These are phyloP conservation scores for Periophthalmodon schlosseri DNA, from an alignment of 2,113 vertebrate genomes.

Conservation along the genomic window DNA sequence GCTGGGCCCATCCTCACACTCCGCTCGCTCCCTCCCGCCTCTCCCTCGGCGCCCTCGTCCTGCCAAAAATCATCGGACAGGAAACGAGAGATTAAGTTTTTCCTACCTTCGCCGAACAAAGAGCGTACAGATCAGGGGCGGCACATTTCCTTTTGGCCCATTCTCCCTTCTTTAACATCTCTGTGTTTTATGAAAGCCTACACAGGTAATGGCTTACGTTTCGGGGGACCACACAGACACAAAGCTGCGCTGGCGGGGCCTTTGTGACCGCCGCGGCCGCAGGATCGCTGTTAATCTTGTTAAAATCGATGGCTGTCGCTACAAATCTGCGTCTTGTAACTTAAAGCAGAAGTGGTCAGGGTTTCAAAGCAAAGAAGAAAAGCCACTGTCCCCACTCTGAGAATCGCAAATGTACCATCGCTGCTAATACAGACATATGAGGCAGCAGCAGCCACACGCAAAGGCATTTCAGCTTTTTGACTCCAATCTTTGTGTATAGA, in stretches of 20 bases:
- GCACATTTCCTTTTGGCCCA: constrained; percentile 36
- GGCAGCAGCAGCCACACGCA: background rate
- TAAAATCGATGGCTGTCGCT: constrained; percentile 56
- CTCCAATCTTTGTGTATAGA: background rate
- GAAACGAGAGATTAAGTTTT: constrained; percentile 97
- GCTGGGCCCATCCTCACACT: constrained; percentile 46
- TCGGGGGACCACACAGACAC: constrained; percentile 58
- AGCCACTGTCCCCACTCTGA: constrained; percentile 1
- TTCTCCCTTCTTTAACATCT: constrained; percentile 32
- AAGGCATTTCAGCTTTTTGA: background rate
- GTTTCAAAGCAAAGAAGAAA: constrained; percentile 24
- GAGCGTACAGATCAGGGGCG: constrained; percentile 84
- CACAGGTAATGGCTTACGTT: constrained; percentile 64
- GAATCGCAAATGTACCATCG: constrained; percentile 13
- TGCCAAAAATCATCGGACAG: constrained; percentile 96
- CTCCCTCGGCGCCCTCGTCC: constrained; percentile 35
- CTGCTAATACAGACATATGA: constrained; percentile 22
- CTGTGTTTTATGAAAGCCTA: constrained; percentile 41
- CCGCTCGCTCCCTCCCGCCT: constrained; percentile 51
- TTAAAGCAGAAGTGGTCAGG: constrained; percentile 19
- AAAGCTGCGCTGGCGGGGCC: constrained; percentile 32
- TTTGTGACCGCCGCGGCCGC: constrained; percentile 33
- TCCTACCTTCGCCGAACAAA: constrained; percentile 96
- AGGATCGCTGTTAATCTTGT: constrained; percentile 61
- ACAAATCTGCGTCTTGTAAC: constrained; percentile 44